Base-by-base conservation (phyloP, 2,113 vertebrate genomes). In the Phylloscopus trochilus region DNA sequence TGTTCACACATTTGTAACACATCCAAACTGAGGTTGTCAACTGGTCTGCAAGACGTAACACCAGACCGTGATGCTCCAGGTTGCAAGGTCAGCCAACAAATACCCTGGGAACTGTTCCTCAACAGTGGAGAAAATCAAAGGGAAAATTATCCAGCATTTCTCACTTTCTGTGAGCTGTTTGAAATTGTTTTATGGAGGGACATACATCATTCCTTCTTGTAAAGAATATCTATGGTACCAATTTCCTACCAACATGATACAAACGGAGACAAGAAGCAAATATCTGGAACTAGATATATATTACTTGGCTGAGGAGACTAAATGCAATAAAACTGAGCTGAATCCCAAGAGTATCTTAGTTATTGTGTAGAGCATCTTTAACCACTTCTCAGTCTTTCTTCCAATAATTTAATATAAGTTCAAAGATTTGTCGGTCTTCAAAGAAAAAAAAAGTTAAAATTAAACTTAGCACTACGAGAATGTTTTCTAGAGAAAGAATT, bases 241-340 rank as follows among this genome's bases (percentile, higher is more conserved):
- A 88, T 92, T 93, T 95, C 76, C 39, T 89, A 63, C 90, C 46
- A 75, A 84, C 77, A 24, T 52, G 59, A 33, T 28, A 90, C 68
- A 95, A 93, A 96, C 69, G 62, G 56, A 92, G 69, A 93, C 56
- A 92, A 83, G 83, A 92, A 84, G 52, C 53, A 94, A 92, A 79
- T 90, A 95, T 44, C 73, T 94, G 88, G 64, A 95, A 83, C 88
- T 73, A 89, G 64, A 92, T 75, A 92, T 87, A 76, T 95, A 81
- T 93, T 92, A 88, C 68, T 86, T 96, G 88, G 15, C 76, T 87
- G 80, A 92, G 86, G 60, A 76, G 41, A 58, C 56, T 92, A 92
- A 93, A 84, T 73, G 52, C 37, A 96, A 76, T 96, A 93, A 96
- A 94, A 82, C 41, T 46, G 58, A 87, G 81, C 72, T 89, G 87